Conservation (phyloP, 1,140 invertebrate species). For the Tetranychus cinnabarinus region DNA sequence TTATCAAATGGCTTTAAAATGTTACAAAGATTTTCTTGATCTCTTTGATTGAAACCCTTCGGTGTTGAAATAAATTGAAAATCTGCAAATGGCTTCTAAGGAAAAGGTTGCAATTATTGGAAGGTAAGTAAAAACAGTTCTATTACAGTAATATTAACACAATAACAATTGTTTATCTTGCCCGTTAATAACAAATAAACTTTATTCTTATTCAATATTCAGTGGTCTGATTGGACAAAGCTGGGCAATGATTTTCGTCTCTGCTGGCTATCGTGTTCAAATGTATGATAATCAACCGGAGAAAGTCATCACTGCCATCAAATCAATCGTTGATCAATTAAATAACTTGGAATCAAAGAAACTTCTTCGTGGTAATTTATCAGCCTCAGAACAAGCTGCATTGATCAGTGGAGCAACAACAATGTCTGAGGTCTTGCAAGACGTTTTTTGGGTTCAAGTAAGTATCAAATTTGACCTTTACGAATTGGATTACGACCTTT, state of each 20-base stretch:
- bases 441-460: slow-evolving; percentile 11
- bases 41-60: no score
- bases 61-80: background rate
- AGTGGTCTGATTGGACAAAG: slow-evolving; percentile 79
- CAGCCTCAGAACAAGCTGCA: slow-evolving; percentile 41
- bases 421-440: slow-evolving; percentile 19
- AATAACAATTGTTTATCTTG: background rate
- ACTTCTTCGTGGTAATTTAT: slow-evolving; percentile 43
- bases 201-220: slow-evolving; percentile 4
- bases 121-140: background rate
- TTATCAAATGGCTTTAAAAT: no score
- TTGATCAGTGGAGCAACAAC: slow-evolving; percentile 31
- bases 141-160: background rate
- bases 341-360: slow-evolving; percentile 39
- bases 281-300: slow-evolving; percentile 55
- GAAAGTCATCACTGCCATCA: slow-evolving; percentile 38
- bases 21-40: no score
- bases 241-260: slow-evolving; percentile 85
- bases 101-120: slow-evolving; percentile 4
- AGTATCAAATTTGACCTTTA: background rate
- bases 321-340: slow-evolving; percentile 46
- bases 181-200: background rate
- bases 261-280: slow-evolving; percentile 60
- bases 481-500: no score
- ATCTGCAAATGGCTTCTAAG: background rate